Percentiles rank a stretch among this genome's conserved stretches.
Conservation (phyloP, 2,888 invertebrate species). For the Meiosimyza platycephala region DNA sequence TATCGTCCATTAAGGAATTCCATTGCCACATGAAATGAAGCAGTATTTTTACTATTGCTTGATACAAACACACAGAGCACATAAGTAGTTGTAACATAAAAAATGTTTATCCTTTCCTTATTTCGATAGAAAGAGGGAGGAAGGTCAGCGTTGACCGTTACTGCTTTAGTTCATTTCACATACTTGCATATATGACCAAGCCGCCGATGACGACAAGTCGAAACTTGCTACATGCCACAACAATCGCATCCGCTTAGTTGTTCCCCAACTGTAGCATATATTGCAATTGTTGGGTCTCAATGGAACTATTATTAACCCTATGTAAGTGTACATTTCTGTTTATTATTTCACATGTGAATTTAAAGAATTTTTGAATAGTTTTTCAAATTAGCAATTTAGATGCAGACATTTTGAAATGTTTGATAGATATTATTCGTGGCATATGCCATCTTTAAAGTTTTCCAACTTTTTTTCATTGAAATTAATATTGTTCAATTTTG, state of each 20-base stretch:
- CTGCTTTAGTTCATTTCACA: not conserved
- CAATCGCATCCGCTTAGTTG: conserved; percentile 23
- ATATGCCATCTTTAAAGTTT: no score
- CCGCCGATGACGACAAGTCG: conserved; percentile 11
- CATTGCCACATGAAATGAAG: conserved; percentile 37
- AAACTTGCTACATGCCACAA: conserved; percentile 29
- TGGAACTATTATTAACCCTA: no score
- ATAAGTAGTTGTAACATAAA: not conserved
- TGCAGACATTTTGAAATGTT: no score
- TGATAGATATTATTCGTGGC: no score
- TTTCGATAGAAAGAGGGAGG: not conserved
- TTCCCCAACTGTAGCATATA: conserved; percentile 12
- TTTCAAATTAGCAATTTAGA: no score
- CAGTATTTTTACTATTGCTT: not conserved
- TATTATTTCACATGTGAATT: no score
- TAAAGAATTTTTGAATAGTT: no score
- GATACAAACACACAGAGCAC: no score
- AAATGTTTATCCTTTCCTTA: conserved; percentile 8
- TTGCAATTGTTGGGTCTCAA: not conserved
- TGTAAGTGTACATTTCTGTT: no score
- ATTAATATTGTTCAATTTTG: no score
- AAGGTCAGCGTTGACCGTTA: not conserved
- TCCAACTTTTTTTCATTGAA: no score
- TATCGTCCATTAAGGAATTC: conserved; percentile 64
- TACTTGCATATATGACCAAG: no score